phyloP scores from a whole-genome alignment of 2,888 invertebrate genomes.

The Drosophila greeni region DNA sequence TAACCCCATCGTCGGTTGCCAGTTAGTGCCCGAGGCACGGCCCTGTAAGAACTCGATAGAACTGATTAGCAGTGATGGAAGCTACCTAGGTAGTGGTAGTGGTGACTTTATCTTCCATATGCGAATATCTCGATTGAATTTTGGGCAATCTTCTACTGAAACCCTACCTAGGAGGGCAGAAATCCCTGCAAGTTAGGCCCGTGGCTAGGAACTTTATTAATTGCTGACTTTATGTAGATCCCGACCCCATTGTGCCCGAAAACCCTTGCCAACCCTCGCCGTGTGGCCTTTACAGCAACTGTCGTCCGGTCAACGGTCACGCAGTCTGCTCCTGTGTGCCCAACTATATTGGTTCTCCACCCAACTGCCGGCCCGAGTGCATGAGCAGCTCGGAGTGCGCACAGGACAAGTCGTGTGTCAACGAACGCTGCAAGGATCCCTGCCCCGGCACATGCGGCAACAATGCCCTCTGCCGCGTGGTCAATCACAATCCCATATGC shows the following conservation, averaged over 20 bases:
- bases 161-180: slow-evolving; percentile 5
- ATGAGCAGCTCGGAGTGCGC: slow-evolving; percentile 90
- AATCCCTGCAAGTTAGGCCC: slow-evolving; percentile 19
- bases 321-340: slow-evolving; percentile 90
- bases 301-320: slow-evolving; percentile 85
- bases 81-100: slow-evolving; percentile 9
- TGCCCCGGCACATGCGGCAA: slow-evolving; percentile 90
- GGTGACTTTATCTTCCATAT: background rate
- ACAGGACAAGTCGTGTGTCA: slow-evolving; percentile 88
- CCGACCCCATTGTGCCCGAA: slow-evolving; percentile 70
- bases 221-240: slow-evolving; percentile 57
- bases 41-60: slow-evolving; percentile 74
- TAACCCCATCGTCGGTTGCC: slow-evolving; percentile 81
- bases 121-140: background rate
- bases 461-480: slow-evolving; percentile 89
- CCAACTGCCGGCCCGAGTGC: slow-evolving; percentile 89
- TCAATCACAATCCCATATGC: slow-evolving; percentile 92
- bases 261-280: slow-evolving; percentile 85
- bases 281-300: slow-evolving; percentile 89
- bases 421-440: slow-evolving; percentile 89
- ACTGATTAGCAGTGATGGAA: slow-evolving; percentile 7
- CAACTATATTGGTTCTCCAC: slow-evolving; percentile 88
- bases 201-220: slow-evolving; percentile 47
- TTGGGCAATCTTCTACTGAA: background rate
- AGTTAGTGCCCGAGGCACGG: slow-evolving; percentile 62